Base-by-base conservation (phyloP, 2,888 invertebrate species). In the Aporophyla lueneburgensis region DNA sequence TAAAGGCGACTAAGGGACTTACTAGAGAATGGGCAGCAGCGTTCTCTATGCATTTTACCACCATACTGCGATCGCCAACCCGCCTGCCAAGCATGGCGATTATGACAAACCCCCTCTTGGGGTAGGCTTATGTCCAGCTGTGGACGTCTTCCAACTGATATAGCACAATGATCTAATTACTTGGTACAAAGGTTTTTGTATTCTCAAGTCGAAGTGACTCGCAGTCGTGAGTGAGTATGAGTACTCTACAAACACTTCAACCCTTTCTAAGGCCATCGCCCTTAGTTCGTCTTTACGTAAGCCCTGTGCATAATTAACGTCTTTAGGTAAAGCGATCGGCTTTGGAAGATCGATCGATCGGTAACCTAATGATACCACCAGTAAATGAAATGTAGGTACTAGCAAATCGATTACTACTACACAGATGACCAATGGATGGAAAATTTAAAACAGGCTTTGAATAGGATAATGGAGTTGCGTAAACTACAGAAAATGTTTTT, bases 271-370 rank as follows among this genome's bases (percentile, higher is more conserved):
- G 73, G 53, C 49, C 33, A 63, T 77, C 65, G 71, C 65, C 53
- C 65, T 63, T 56, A 3, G 9, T 27, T 51, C 46, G 24, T 58
- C 72, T 80, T 80, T 72, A 67, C 75, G 27, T 71, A 76, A 84
- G 58, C 27, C 71, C 63, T 80, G 51, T 84, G 72, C 72, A 84
- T 84, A 84, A 84, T 83, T 84, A 76, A 80, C 66, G 16, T 33
- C 51, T 33, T 73, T 54, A 54, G 63, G 53, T 61, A 63, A 27
- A 76, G 27, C 54, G 40, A 73, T 80, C 43, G 62, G 66, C 24
- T 53, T 54, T 61, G 46, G 24, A 63, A 24, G 24, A 61, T 49
- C 59, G 61, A 83, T 83, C 67, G 81, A 73, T 73, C n/a, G 61
- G 5, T 51, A 63, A 16, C 16, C 27, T 78, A 62, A 9, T 16